A percentile compares a stretch with the other conserved stretches of the same genome.
Evolutionary conservation across 1,140 invertebrate species (phyloP).

Genomic region (Archivesica marissinica): DNA sequence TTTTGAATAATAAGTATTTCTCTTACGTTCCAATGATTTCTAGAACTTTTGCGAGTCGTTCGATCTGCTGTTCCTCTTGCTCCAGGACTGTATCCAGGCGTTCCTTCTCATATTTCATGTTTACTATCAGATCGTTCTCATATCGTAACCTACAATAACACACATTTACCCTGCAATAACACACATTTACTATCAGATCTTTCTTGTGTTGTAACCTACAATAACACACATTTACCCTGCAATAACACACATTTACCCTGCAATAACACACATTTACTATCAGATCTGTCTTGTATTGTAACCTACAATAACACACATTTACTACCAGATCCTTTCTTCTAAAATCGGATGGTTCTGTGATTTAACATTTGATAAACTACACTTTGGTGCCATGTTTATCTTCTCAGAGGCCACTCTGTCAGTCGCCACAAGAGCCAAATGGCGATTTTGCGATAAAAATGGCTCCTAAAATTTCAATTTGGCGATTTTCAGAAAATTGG

Average conservation of each 20-base stretch:
- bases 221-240: constrained; percentile 88
- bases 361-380: no score
- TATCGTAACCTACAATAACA: constrained; percentile 86
- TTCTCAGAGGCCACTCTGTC: no score
- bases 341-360: no score
- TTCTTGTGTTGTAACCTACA: constrained; percentile 88
- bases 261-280: no score
- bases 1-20: no score
- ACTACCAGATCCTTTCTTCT: constrained; percentile 91
- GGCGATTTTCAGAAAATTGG: no score
- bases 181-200: constrained; percentile 91
- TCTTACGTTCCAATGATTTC: constrained; percentile 87
- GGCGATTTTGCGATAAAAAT: no score
- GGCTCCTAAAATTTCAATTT: no score
- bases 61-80: constrained; percentile 90
- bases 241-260: constrained; percentile 90
- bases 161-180: constrained; percentile 92
- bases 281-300: constrained; percentile 90
- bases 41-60: constrained; percentile 90
- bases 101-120: constrained; percentile 91
- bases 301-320: constrained; percentile 84
- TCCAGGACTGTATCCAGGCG: constrained; percentile 89
- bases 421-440: no score
- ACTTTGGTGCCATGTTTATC: no score
- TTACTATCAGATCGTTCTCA: constrained; percentile 91